Evolutionary conservation across 1,140 invertebrate genomes (phyloP), one percentile per base, ranked within the genome.

Genomic region (Hylaeus anthracinus): DNA sequence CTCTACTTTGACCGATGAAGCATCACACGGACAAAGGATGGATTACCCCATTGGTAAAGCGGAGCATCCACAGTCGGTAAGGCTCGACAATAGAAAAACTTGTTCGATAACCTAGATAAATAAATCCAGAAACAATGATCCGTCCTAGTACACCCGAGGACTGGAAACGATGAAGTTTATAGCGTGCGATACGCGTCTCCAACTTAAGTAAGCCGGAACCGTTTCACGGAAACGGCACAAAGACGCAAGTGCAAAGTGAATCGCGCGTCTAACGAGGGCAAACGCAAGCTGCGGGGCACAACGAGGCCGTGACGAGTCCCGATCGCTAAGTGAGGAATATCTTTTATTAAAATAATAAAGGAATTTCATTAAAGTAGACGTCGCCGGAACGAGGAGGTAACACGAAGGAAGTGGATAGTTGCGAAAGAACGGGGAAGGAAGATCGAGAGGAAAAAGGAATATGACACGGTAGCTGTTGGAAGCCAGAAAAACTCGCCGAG

Each of bases 341-440:
- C 79, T 75, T 82, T 79, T 78, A 72, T 79, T 78, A 72, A 71
- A 82, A 60, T 79, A 82, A 82, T 71, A 86, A 65, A 69, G 65
- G 70, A 82, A 83, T 83, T 86, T 86, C 72, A 83, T 86, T 86
- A 86, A 70, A 71, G 9, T 12, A 58, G 61, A 76, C 43, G 65
- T 79, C 76, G 60, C 15, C 14, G 77, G 3, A 65, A 65, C 14
- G 77, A 56, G 48, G 39, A 3, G 53, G 41, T 15, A 10, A n/a
- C 15, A 4, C 2, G 5, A 6, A 15, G 4, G 9, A 2, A n/a
- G 12, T 9, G 15, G 6, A 26, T 48, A 56, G 60, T 65, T 8
- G 66, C 61, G 41, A 51, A 55, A 71, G 41, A 41, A 53, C 39
- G 48, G 12, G 5, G 39, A 26, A 60, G 10, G 12, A 55, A 61